Evolutionary conservation across 2,797 vertebrate species (phyloP), one percentile per base, ranked within the genome.

Genomic region (Amphiprion clarkii): DNA sequence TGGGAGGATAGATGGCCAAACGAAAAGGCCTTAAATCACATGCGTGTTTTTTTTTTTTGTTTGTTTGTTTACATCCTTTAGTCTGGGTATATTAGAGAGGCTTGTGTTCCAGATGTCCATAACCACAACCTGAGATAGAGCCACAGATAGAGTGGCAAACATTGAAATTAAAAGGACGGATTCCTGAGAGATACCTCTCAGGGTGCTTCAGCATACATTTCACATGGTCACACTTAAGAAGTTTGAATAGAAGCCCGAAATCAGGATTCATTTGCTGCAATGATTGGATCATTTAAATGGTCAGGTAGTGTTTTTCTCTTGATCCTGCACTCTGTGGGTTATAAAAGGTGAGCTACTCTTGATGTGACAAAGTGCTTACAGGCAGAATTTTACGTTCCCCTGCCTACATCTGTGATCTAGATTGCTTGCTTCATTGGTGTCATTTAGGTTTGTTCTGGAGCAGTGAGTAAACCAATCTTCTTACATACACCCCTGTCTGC

Each of bases 381-480:
- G 81, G 81, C 76, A 73, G 83, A 81, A 71, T 88, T 90, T 80
- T 65, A 54, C 73, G 71, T 81, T 64, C 55, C 39, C 66, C 42
- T 82, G 78, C 82, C 80, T 77, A 69, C 85, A 88, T 87, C 79
- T 87, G 85, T 81, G 88, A 85, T 90, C 89, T 84, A 76, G 85
- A 89, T 91, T 69, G 88, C 89, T 83, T 88, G 90, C 87, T 91
- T 88, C 89, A 92, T 88, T 87, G 91, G 84, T 89, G 87, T 93
- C 89, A 90, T 93, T 92, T 91, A 86, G 89, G 91, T 92, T 92
- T 91, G 91, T 94, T 94, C 91, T 91, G 92, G 93, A 88, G 91
- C 89, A 90, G 91, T 94, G 92, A 90, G 91, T 91, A 93, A 94
- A 94, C 87, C 93, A 93, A 93, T 94, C 91, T 93, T 86, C 89